A percentile compares a stretch with the other conserved stretches of the same genome.
phyloP scores from a whole-genome alignment of 2,888 invertebrate species.

The Epinotia nisella region DNA sequence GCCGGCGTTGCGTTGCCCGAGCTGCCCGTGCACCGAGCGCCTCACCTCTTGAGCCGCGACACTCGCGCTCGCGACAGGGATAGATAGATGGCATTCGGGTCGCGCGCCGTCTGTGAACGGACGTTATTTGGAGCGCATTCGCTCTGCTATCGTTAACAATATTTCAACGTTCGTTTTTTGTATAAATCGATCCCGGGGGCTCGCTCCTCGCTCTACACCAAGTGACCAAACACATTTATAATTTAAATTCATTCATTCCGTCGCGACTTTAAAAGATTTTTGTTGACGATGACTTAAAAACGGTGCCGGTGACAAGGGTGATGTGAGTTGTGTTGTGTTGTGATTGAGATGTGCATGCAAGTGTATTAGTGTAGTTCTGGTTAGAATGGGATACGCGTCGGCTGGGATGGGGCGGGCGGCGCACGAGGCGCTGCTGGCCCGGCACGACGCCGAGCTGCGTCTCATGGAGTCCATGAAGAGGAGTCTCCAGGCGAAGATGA shows the following conservation, averaged over 20 bases:
- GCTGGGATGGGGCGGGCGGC: constrained; percentile 94
- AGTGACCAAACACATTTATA: constrained; percentile 44
- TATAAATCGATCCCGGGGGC: constrained; percentile 58
- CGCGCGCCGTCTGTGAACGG: constrained; percentile 67
- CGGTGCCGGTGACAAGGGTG: constrained; percentile 78
- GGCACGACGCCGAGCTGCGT: constrained; percentile 96
- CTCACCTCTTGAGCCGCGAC: constrained; percentile 47
- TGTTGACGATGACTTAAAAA: constrained; percentile 63
- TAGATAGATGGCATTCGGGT: constrained; percentile 74
- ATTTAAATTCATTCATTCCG: constrained; percentile 5
- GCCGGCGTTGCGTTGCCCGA: background rate
- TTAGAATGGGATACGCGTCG: constrained; percentile 92
- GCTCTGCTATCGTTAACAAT: constrained; percentile 45
- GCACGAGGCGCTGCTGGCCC: constrained; percentile 94
- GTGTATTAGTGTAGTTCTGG: constrained; percentile 52
- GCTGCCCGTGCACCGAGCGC: background rate
- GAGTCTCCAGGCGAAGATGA: constrained; percentile 93
- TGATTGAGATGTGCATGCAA: constrained; percentile 58
- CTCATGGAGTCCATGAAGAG: constrained; percentile 96
- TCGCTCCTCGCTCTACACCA: constrained; percentile 51
- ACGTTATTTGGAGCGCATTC: constrained; percentile 54
- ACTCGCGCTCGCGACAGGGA: too few species aligned
- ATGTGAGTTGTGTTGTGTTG: constrained; percentile 70
- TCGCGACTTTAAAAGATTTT: constrained; percentile 48
- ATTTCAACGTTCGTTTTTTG: constrained; percentile 62